Conservation (phyloP, 2,888 invertebrate species). For the Campoplex nolae region DNA sequence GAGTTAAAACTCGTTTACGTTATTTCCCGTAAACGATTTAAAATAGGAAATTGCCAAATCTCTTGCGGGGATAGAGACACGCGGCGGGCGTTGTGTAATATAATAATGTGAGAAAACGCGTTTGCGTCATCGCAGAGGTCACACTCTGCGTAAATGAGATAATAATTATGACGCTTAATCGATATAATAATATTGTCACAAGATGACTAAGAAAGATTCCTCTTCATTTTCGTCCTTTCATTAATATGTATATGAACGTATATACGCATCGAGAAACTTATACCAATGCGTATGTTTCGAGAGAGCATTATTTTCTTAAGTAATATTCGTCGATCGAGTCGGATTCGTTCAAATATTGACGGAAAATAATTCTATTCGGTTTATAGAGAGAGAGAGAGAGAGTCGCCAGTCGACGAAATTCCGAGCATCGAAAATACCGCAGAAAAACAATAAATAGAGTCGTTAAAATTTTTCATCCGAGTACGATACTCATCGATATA, state of each 20-base stretch:
- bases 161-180: slow-evolving; percentile 57
- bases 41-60: slow-evolving; percentile 12
- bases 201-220: slow-evolving; percentile 49
- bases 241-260: background rate
- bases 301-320: background rate
- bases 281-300: background rate
- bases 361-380: background rate
- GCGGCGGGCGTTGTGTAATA: background rate
- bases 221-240: slow-evolving; percentile 11
- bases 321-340: background rate
- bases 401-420: background rate
- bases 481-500: background rate
- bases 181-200: slow-evolving; percentile 61
- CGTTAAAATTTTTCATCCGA: background rate
- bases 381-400: background rate
- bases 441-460: background rate
- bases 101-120: background rate
- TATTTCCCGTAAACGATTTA: background rate
- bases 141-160: slow-evolving; percentile 56
- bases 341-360: slow-evolving; percentile 1
- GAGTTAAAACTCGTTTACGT: slow-evolving; percentile 25
- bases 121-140: background rate
- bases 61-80: background rate
- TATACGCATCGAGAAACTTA: background rate
- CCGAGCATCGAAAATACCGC: background rate